Conservation (phyloP, 2,113 vertebrate genomes). For the Lipotes vexillifer region DNA sequence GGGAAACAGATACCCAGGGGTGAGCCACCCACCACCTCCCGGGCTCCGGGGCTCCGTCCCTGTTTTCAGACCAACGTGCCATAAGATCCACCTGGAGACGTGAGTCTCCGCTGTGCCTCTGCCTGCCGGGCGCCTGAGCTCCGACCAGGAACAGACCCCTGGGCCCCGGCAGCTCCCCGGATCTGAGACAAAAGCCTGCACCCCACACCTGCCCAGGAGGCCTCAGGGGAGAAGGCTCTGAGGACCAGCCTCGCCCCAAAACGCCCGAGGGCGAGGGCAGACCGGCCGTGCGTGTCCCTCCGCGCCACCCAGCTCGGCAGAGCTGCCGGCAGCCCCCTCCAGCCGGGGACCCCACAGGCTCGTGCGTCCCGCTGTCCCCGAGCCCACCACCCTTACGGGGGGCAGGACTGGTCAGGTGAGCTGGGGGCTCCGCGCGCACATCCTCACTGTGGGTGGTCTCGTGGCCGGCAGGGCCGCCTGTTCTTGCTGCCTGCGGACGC, state of each 20-base stretch:
- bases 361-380: background rate
- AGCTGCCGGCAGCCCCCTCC: background rate
- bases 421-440: background rate
- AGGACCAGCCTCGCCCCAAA: background rate
- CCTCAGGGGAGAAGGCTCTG: background rate
- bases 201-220: background rate
- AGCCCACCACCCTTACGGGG: background rate
- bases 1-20: slow-evolving; percentile 28
- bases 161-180: background rate
- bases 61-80: background rate
- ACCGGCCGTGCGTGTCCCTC: background rate
- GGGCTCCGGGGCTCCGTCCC: background rate
- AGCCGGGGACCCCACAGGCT: background rate
- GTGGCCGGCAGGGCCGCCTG: background rate
- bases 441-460: background rate
- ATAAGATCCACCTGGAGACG: background rate
- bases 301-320: background rate
- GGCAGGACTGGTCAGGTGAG: no score
- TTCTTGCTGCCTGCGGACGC: background rate
- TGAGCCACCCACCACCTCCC: background rate
- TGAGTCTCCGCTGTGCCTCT: background rate
- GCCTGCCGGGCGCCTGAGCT: background rate
- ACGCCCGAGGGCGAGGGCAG: background rate
- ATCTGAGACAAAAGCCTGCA: background rate
- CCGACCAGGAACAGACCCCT: background rate